These are phyloP conservation scores for Ophion slaviceki DNA, from an alignment of 2,888 invertebrate genomes.

Conservation along the genomic window DNA sequence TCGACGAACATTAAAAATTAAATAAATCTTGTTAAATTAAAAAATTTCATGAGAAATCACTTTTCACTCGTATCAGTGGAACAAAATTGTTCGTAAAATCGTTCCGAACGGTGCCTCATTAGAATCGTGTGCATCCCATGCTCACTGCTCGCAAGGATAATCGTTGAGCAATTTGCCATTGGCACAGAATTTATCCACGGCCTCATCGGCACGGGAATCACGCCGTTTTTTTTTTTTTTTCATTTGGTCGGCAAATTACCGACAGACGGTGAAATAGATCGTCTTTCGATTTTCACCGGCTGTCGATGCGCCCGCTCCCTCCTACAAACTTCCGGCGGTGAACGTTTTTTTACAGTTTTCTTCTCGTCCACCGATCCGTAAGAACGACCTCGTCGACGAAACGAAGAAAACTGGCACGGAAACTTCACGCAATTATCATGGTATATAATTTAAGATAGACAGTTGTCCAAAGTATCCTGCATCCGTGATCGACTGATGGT, in stretches of 20 bases:
- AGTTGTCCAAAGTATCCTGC: constrained; percentile 27
- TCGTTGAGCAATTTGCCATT: constrained; percentile 52
- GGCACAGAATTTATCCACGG: constrained; percentile 17
- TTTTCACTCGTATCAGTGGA: background rate
- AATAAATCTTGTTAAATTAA: background rate
- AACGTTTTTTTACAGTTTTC: background rate
- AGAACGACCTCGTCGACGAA: too few relatives aligned
- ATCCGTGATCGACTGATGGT: constrained; percentile 18
- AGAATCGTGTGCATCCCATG: background rate
- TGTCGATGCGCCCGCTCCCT: background rate
- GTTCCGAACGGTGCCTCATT: background rate
- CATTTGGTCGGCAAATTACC: constrained; percentile 26
- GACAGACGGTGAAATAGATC: background rate
- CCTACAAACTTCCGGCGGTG: background rate
- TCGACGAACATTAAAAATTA: background rate
- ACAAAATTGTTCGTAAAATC: background rate
- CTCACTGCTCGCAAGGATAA: constrained; percentile 38
- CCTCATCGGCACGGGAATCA: background rate
- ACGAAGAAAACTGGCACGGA: background rate
- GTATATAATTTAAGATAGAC: constrained; percentile 31
- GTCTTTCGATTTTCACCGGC: background rate
- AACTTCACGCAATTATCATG: constrained; percentile 2
- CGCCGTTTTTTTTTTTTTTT: background rate
- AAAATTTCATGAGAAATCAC: background rate
- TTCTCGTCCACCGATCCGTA: background rate